Conservation (phyloP, 2,888 invertebrate species). For the Lasioglossum vierecki region DNA sequence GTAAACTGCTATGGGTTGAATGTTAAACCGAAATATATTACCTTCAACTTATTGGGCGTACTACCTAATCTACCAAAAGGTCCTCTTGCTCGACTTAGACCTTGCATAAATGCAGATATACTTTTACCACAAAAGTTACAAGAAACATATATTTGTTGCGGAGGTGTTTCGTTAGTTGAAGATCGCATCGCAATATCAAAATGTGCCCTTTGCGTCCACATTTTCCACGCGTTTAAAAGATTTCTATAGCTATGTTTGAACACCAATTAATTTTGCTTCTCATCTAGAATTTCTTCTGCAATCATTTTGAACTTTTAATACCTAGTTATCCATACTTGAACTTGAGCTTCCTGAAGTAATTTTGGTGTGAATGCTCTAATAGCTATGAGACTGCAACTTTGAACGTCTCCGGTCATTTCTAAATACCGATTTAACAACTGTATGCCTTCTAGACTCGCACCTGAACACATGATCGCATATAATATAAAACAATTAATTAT, state of each 20-base stretch:
- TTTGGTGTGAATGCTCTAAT: conserved; percentile 91
- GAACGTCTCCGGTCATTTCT: conserved; percentile 95
- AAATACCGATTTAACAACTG: conserved; percentile 94
- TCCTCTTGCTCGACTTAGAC: conserved; percentile 86
- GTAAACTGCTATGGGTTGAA: background rate
- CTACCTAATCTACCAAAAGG: conserved; percentile 87
- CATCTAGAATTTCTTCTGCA: background rate
- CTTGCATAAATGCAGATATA: conserved; percentile 91
- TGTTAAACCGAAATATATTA: background rate
- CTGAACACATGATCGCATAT: conserved; percentile 81
- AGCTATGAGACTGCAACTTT: conserved; percentile 93
- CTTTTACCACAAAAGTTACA: conserved; percentile 98
- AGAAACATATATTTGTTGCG: conserved; percentile 91
- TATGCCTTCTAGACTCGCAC: conserved; percentile 90
- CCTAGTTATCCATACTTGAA: conserved; percentile 90
- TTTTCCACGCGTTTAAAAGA: conserved; percentile 94
- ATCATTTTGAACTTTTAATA: conserved; percentile 70
- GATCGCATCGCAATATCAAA: conserved; percentile 92
- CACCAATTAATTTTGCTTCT: background rate
- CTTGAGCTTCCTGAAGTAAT: conserved; percentile 86
- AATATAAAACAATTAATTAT: background rate
- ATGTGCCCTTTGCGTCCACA: conserved; percentile 95
- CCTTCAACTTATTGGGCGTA: conserved; percentile 90
- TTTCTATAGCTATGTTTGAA: conserved; percentile 89
- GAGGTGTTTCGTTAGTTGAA: conserved; percentile 86